phyloP scores from a whole-genome alignment of 2,113 vertebrate species.

The Hemicordylus capensis region DNA sequence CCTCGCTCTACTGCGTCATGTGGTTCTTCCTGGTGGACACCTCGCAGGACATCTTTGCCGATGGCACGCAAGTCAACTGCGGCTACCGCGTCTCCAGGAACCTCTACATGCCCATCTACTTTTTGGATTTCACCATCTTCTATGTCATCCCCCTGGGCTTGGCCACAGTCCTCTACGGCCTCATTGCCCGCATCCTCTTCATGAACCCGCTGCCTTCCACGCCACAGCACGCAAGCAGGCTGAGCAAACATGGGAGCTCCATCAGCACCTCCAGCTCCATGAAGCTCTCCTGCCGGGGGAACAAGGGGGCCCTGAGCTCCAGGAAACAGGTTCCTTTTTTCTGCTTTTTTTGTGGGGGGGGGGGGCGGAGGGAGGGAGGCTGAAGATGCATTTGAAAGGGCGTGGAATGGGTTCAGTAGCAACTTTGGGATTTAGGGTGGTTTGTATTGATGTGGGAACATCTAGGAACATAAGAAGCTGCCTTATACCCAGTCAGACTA shows the following conservation, averaged over 20 bases:
- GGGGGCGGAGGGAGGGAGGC: neutral
- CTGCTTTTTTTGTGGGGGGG: neutral
- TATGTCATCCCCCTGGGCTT: conserved; percentile 79
- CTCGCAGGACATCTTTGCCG: conserved; percentile 74
- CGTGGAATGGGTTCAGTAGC: neutral
- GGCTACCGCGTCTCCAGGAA: conserved; percentile 83
- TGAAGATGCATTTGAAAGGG: neutral
- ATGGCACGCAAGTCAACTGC: conserved; percentile 81
- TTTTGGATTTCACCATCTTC: conserved; percentile 86
- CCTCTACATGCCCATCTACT: conserved; percentile 88
- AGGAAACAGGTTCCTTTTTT: conserved; percentile 81
- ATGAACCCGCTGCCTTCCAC: conserved; percentile 73
- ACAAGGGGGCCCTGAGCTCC: conserved; percentile 73
- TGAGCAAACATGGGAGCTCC: conserved; percentile 68
- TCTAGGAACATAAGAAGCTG: too few species aligned
- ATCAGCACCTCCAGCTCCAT: conserved; percentile 56
- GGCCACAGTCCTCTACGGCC: conserved; percentile 80
- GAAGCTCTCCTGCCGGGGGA: conserved; percentile 63
- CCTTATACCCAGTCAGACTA: too few species aligned
- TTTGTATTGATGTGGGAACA: neutral
- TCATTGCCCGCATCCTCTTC: conserved; percentile 84
- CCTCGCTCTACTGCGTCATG: conserved; percentile 83
- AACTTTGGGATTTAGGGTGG: neutral
- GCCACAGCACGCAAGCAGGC: conserved; percentile 49
- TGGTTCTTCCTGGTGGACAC: conserved; percentile 91